Evolutionary conservation across 2,113 vertebrate genomes (phyloP), one percentile per base, ranked within the genome.

Genomic region (Aplodontia rufa): DNA sequence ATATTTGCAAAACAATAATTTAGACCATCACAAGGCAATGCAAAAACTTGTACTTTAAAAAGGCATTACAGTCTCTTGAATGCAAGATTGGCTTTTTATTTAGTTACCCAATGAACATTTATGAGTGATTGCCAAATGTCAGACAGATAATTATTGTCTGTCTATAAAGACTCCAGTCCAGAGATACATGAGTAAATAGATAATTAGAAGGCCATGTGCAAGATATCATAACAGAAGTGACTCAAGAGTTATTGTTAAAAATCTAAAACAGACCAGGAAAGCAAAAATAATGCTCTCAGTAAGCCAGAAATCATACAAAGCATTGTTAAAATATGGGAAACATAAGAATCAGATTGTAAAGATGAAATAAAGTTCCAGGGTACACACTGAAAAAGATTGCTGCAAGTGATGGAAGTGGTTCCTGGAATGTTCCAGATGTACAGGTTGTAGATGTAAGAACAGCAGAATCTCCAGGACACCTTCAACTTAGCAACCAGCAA

Each of bases 231-330:
- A 94, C n/a, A 80, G 40, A 92, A 51, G 13, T 26, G 58, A 96
- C 17, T 71, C 40, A 60, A 93, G 60, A 89, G 17, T 72, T 90
- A 49, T 45, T 84, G 79, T 24, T 6, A 13, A 47, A 92, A 93
- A 91, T 91, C 60, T 66, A 76, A 95, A 96, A 81, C 51, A 76
- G 72, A 42, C 58, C 71, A 88, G 81, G 84, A 84, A 96, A 92
- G 13, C 71, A 95, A 51, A 78, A 92, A 11, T 16, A 80, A 90
- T 71, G n/a, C 5, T 76, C 16, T 92, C 72, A 92, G 6, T 88
- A 42, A 93, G 32, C 53, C 87, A 94, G 85, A 35, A 76, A 82
- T 87, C 32, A 68, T n/a, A n/a, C n/a, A 68, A 95, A 94, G 37
- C 74, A 83, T 95, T 66, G 82, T 88, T 82, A 74, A 88, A 92